A percentile compares a stretch with the other conserved stretches of the same genome.
These are phyloP conservation scores for Temnothorax rugatulus DNA, from an alignment of 2,888 invertebrate species.

Conservation along the genomic window DNA sequence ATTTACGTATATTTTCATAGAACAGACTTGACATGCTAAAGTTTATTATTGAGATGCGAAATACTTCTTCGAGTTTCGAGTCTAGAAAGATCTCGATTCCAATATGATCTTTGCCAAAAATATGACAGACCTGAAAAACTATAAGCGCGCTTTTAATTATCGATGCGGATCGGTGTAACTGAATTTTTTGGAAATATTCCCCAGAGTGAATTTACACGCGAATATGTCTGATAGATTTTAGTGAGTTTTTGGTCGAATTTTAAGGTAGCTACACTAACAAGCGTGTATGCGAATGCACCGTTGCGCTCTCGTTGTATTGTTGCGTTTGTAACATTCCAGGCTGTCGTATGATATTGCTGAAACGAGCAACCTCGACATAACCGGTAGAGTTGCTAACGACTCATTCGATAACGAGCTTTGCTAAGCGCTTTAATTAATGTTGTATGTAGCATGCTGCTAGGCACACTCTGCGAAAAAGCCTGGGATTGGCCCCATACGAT, in stretches of 20 bases:
- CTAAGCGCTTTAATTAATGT: constrained; percentile 76
- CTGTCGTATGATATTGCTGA: constrained; percentile 53
- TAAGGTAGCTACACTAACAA: constrained; percentile 28
- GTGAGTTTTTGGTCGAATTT: constrained; percentile 25
- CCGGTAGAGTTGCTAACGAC: constrained; percentile 70
- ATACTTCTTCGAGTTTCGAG: not conserved
- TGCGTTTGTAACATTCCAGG: constrained; percentile 28
- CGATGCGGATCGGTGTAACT: not conserved
- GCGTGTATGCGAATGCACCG: not conserved
- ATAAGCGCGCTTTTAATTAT: constrained; percentile 1
- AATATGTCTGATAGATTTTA: not conserved
- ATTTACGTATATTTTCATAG: constrained; percentile 31
- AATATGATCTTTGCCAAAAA: not conserved
- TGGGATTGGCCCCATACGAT: not conserved
- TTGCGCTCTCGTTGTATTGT: constrained; percentile 12
- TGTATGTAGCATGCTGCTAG: constrained; percentile 51
- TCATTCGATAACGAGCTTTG: constrained; percentile 75
- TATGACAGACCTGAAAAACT: not conserved
- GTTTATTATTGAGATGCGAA: not conserved
- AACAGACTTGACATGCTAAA: constrained; percentile 4
- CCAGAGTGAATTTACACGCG: not conserved
- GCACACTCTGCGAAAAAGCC: not conserved
- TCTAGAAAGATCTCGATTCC: not conserved
- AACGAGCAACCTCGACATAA: constrained; percentile 59
- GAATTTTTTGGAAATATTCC: not conserved